Evolutionary conservation across 2,797 vertebrate genomes (phyloP), one percentile per base, ranked within the genome.

Genomic region (Alauda arvensis): DNA sequence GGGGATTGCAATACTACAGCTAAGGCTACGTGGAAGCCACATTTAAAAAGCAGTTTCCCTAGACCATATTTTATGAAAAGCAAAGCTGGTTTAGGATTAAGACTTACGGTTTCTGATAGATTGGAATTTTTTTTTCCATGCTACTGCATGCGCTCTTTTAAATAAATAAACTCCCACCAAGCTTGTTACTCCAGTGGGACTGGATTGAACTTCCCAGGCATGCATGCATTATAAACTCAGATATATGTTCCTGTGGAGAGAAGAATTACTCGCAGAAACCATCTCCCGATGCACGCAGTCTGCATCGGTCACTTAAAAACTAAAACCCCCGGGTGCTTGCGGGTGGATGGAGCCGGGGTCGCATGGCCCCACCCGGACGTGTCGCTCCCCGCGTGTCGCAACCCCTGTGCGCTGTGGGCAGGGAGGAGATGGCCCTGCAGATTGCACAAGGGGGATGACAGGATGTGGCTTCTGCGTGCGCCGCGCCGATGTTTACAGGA

Each of bases 141-240:
- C 90, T 93, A 89, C 90, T 84, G 82, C 90, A 70, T 48, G 60
- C 46, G 19, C 53, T 89, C 85, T 87, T 94, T 94, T 84, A 95
- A 91, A 93, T 82, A 95, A 93, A 94, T 74, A 89, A 95, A 91
- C 89, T 89, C 85, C 91, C 87, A 59, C 87, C 56, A 82, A 93
- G 87, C 90, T 90, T 53, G 93, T 83, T 91, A 6, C 88, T 93
- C 93, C 91, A 75, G 90, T 82, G 94, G 77, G 91, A 95, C 91
- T 89, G 89, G 93, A 79, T 68, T 90, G 90, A 94, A 85, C 93
- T 90, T 95, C 90, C 71, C 83, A 89, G 90, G 93, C 93, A 84
- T 29, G 90, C 75, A 85, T 79, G 83, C 89, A 89, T 93, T 91
- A 90, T 6, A 82, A 91, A 95, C 88, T 66, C 87, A 89, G 85